Conservation (phyloP, 2,888 invertebrate genomes). For the Linyphia triangularis region DNA sequence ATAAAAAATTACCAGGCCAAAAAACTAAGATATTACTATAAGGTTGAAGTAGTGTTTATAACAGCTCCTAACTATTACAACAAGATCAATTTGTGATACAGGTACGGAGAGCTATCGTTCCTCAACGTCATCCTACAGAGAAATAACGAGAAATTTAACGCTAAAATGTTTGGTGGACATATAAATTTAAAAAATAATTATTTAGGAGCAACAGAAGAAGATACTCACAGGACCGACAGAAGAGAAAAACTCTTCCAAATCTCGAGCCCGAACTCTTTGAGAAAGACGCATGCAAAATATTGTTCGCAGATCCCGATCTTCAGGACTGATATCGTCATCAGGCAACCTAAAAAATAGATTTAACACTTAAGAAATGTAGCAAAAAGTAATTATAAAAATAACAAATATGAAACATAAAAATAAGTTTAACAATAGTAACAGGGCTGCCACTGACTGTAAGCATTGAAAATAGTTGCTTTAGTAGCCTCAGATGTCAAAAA, state of each 20-base stretch:
- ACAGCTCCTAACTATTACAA: constrained; percentile 19
- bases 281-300: constrained; percentile 99
- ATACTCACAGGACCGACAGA: constrained; percentile 96
- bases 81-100: constrained; percentile 28
- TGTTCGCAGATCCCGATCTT: constrained; percentile 97
- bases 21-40: constrained; percentile 9
- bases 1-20: constrained; percentile 38
- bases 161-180: neutral
- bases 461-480: too few relatives aligned
- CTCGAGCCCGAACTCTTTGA: constrained; percentile 94
- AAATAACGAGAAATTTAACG: constrained; percentile 31
- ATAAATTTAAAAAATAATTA: constrained; percentile 5
- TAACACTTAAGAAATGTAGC: neutral
- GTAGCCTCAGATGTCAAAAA: too few relatives aligned
- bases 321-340: constrained; percentile 81
- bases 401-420: too few relatives aligned
- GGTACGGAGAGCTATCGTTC: constrained; percentile 35
- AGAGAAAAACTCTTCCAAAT: constrained; percentile 98
- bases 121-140: constrained; percentile 41
- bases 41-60: constrained; percentile 16
- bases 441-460: too few relatives aligned
- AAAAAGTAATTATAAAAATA: too few relatives aligned
- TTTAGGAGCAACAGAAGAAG: neutral
- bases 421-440: too few relatives aligned
- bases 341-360: constrained; percentile 55